A percentile compares a stretch with the other conserved stretches of the same genome.
Conservation (phyloP, 2,888 invertebrate species). For the Saturnia japonica region DNA sequence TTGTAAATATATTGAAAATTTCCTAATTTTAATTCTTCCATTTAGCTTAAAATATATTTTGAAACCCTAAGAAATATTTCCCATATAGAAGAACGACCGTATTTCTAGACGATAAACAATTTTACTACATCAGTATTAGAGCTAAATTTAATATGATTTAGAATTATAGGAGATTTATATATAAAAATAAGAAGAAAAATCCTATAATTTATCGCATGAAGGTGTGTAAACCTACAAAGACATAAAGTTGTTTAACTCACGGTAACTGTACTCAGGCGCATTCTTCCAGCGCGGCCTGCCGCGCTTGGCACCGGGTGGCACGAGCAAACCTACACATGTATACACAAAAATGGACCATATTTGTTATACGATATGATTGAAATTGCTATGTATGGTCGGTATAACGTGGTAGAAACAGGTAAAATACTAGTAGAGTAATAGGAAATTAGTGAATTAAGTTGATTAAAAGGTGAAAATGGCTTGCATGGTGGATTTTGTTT, state of each 20-base stretch:
- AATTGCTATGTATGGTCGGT: neutral
- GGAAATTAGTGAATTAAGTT: neutral
- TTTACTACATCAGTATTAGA: neutral
- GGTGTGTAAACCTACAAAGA: neutral
- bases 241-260: slow-evolving; percentile 4
- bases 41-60: too few species aligned
- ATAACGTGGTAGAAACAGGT: slow-evolving; percentile 12
- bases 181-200: neutral
- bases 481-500: neutral
- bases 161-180: neutral
- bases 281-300: slow-evolving; percentile 56
- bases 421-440: slow-evolving; percentile 5
- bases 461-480: neutral
- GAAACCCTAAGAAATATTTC: too few species aligned
- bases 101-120: neutral
- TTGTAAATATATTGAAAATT: too few species aligned
- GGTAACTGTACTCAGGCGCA: slow-evolving; percentile 59
- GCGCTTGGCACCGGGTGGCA: slow-evolving; percentile 73
- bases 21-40: too few species aligned
- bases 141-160: neutral
- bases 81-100: neutral
- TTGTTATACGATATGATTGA: neutral
- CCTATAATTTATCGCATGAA: neutral
- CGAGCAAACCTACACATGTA: slow-evolving; percentile 35
- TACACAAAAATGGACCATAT: neutral